These are phyloP conservation scores for Drosophila busckii DNA, from an alignment of 1,140 invertebrate genomes.

Conservation along the genomic window DNA sequence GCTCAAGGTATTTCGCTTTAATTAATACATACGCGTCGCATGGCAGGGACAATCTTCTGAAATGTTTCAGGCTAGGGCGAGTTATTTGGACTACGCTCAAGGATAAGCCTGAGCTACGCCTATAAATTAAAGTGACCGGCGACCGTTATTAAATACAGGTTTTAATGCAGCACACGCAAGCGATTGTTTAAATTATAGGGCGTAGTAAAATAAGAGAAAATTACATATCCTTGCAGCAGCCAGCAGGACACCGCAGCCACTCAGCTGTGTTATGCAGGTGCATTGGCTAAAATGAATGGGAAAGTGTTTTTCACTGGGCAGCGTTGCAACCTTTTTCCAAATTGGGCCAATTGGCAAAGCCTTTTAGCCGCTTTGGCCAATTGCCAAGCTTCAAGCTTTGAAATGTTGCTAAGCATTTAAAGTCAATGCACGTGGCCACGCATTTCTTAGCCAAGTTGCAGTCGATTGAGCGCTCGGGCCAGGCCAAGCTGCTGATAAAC, in stretches of 20 bases:
- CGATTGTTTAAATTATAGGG: slow-evolving; percentile 59
- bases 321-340: slow-evolving; percentile 9
- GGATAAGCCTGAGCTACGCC: slow-evolving; percentile 55
- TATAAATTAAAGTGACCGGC: slow-evolving; percentile 52
- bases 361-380: no score
- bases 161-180: slow-evolving; percentile 56
- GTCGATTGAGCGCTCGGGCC: slow-evolving; percentile 17
- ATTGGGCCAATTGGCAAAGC: slow-evolving; percentile 33
- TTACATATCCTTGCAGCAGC: slow-evolving; percentile 9
- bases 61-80: slow-evolving; percentile 28
- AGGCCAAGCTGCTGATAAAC: slow-evolving; percentile 65
- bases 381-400: no score
- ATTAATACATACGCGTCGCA: slow-evolving; percentile 59
- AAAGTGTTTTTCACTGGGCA: slow-evolving; percentile 60
- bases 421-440: slow-evolving; percentile 14
- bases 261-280: slow-evolving; percentile 61
- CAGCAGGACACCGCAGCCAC: slow-evolving; percentile 64
- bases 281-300: slow-evolving; percentile 45
- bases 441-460: slow-evolving; percentile 27
- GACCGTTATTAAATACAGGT: slow-evolving; percentile 70
- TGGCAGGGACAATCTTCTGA: slow-evolving; percentile 29
- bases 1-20: slow-evolving; percentile 37
- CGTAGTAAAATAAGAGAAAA: neutral
- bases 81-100: slow-evolving; percentile 23
- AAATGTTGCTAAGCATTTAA: slow-evolving; percentile 32